A percentile compares a stretch with the other conserved stretches of the same genome.
phyloP scores from a whole-genome alignment of 2,113 vertebrate genomes.

The Chionis minor region DNA sequence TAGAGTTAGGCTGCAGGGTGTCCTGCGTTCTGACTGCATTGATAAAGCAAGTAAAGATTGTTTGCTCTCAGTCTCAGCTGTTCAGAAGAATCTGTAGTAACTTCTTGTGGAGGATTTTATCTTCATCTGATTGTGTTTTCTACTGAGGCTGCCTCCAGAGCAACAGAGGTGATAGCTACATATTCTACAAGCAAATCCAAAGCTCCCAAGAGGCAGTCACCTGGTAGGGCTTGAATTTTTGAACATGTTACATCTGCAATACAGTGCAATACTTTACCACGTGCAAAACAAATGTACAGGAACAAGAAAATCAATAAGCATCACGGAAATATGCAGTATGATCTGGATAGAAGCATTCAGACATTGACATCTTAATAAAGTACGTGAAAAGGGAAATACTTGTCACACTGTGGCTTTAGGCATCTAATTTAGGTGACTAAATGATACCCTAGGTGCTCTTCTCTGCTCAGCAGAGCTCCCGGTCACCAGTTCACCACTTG shows the following conservation, averaged over 20 bases:
- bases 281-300: conserved; percentile 32
- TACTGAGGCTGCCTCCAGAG: background rate
- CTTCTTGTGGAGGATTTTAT: conserved; percentile 16
- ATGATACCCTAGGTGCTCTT: background rate
- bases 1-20: background rate
- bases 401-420: background rate
- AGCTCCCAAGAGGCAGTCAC: background rate
- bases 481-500: conserved; percentile 21
- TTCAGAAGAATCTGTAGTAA: background rate
- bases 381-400: background rate
- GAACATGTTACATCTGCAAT: background rate
- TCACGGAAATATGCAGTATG: background rate
- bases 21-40: background rate
- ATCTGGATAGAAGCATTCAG: background rate
- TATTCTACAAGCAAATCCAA: conserved; percentile 20
- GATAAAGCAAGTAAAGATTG: background rate
- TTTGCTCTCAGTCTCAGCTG: conserved; percentile 11
- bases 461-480: background rate
- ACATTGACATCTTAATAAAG: conserved; percentile 9
- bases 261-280: background rate
- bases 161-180: background rate
- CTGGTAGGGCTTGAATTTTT: conserved; percentile 13
- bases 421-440: background rate
- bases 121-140: background rate
- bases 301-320: conserved; percentile 20